These are phyloP conservation scores for Drosophila tani DNA, from an alignment of 1,140 invertebrate species.

Conservation along the genomic window DNA sequence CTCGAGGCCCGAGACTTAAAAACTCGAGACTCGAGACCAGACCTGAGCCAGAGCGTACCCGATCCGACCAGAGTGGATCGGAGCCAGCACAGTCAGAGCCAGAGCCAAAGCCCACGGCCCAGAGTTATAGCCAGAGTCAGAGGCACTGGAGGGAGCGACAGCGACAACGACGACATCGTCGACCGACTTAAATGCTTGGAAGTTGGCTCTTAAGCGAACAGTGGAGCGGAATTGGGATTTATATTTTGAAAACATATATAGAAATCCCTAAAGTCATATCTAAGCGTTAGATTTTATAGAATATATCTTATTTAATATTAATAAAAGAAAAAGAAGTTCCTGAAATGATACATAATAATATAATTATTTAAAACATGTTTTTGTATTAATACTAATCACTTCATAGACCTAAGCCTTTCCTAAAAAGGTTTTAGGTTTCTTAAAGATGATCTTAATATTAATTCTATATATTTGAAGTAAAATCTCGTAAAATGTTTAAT, in stretches of 20 bases:
- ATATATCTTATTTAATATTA: not conserved
- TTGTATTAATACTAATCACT: not conserved
- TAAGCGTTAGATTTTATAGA: not conserved
- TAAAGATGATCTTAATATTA: too few relatives aligned
- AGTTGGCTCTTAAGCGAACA: slow-evolving; percentile 64
- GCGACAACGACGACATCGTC: slow-evolving; percentile 35
- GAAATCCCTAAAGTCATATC: not conserved
- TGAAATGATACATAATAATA: too few relatives aligned
- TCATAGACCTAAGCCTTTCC: not conserved
- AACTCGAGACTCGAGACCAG: slow-evolving; percentile 17
- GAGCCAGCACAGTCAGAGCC: slow-evolving; percentile 28
- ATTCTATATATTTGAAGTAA: too few relatives aligned
- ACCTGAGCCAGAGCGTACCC: slow-evolving; percentile 14
- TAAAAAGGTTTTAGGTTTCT: too few relatives aligned
- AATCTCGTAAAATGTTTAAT: too few relatives aligned
- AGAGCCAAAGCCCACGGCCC: slow-evolving; percentile 47
- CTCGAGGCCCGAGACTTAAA: slow-evolving; percentile 25
- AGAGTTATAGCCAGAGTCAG: slow-evolving; percentile 42
- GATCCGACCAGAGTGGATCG: slow-evolving; percentile 39
- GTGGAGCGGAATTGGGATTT: slow-evolving; percentile 36
- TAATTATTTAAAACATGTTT: not conserved
- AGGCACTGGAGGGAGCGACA: slow-evolving; percentile 46
- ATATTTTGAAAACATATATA: too few relatives aligned
- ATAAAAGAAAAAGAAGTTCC: too few relatives aligned
- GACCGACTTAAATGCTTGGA: slow-evolving; percentile 78